phyloP scores from a whole-genome alignment of 2,888 invertebrate genomes.

The Oscheius sp. region DNA sequence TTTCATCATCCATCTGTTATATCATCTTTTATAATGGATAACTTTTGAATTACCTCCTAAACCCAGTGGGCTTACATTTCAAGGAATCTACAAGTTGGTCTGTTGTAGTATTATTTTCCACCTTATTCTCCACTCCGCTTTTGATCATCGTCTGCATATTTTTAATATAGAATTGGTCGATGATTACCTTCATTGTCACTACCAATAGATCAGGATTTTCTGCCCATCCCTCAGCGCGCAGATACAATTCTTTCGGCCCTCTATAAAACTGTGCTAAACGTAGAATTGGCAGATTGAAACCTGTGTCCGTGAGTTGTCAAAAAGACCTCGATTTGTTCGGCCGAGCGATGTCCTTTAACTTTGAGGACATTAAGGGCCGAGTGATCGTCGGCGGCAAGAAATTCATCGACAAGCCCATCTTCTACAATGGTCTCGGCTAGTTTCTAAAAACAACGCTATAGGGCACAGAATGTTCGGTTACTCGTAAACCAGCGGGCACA shows the following conservation, averaged over 20 bases:
- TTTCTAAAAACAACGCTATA: constrained; percentile 42
- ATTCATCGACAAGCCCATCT: constrained; percentile 49
- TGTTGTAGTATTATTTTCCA: not conserved
- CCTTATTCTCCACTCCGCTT: constrained; percentile 12
- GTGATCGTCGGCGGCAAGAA: constrained; percentile 55
- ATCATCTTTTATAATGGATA: not conserved
- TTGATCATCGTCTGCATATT: constrained; percentile 24
- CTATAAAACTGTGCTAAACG: constrained; percentile 18
- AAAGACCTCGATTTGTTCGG: constrained; percentile 78
- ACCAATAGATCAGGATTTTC: constrained; percentile 80
- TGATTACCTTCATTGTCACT: constrained; percentile 78
- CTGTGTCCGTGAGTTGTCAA: constrained; percentile 82
- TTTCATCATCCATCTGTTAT: constrained; percentile 62
- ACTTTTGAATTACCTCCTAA: constrained; percentile 41
- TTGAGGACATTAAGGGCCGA: constrained; percentile 54
- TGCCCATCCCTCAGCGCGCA: constrained; percentile 80
- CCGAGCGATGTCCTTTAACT: constrained; percentile 41
- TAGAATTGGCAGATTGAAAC: constrained; percentile 14
- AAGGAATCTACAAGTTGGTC: constrained; percentile 55
- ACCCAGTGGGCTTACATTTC: constrained; percentile 54
- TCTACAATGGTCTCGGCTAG: constrained; percentile 57
- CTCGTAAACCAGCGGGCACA: constrained; percentile 79
- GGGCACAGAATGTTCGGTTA: constrained; percentile 34
- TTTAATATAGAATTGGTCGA: not conserved
- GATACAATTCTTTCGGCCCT: constrained; percentile 79